Evolutionary conservation across 2,888 invertebrate species (phyloP), one percentile per base, ranked within the genome.

Genomic region (Eupithecia pulchellata): DNA sequence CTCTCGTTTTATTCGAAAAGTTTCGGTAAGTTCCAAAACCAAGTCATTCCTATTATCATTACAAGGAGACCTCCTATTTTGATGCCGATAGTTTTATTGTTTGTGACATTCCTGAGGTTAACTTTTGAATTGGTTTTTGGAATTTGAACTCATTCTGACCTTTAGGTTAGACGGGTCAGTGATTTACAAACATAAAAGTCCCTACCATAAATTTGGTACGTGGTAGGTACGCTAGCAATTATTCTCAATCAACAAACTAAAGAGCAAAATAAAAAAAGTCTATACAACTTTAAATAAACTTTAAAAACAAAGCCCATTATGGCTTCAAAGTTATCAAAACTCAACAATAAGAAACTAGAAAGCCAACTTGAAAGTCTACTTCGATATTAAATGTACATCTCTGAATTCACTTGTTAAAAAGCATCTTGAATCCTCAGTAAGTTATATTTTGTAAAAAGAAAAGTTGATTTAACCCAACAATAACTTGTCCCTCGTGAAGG

Each of bases 1-100:
- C 85, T 81, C 84, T 77, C 87, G 87, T 91, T 92, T 92, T 91
- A 93, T 92, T 92, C 85, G 92, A 92, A 92, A 93, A 93, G 89
- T 93, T 93, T 79, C 73, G 82, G 87, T 92, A 91, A 92, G 90
- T 91, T 86, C 78, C 79, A 78, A 85, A 92, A 92, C 86, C 91
- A 88, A 83, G 88, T 89, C 86, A 87, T 82, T 83, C 86, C 89
- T 85, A 89, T 90, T 89, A 90, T 86, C 87, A 85, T 87, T 86
- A 76, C 82, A 82, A 75, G 77, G 82, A 75, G 77, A 80, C 80
- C 58, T 61, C 62, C 32, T 65, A 77, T 77, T 61, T 77, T 79
- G 78, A 80, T 74, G 78, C 52, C 68, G 65, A 73, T 66, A 63
- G 70, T 69, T 66, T 66, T 69, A 72, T 47, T 69, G 63, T 64